Base-by-base conservation (phyloP, 2,888 invertebrate genomes). In the Thymelicus sylvestris region DNA sequence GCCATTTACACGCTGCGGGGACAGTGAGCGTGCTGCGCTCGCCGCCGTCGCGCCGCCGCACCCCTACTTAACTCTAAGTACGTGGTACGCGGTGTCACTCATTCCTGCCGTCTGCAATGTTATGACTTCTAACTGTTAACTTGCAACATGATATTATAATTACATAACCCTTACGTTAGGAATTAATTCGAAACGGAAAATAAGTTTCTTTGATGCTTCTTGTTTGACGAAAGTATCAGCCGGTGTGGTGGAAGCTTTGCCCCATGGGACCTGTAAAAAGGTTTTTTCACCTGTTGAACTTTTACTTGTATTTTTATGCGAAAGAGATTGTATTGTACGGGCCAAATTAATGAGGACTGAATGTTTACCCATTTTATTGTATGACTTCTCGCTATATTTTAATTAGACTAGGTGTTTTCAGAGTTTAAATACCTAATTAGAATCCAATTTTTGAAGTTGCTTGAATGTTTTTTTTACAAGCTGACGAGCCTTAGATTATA, bases 1-100 rank as follows among this genome's bases (percentile, higher is more conserved):
- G 93, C 93, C 93, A 89, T 93, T 91, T 90, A 88, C 88, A 85
- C 88, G 84, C 82, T 75, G 79, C 83, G 85, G 81, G 85, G 78
- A 77, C 80, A 78, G 82, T 81, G 80, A 78, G 80, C 74, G 79
- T 77, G 77, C 75, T 76, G 78, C 75, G 79, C 75, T 79, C 77
- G 79, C 75, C 78, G 81, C 52, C 66, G 65, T 15, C 64, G 6
- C 69, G 64, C 77, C 71, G 24, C 44, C 55, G 63, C 41, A 63
- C 73, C 41, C 59, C 69, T 59, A 50, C 68, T 64, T 69, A 69
- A 64, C 69, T 64, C 69, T 69, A 69, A 69, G 69, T 70, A 70
- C 64, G 13, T 65, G 70, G 69, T 70, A 70, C 70, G 24, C 50
- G 70, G 70, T 70, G 70, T 65, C 65, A 70, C 70, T 70, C 69